Evolutionary conservation across 2,797 vertebrate genomes (phyloP).

Genomic region (Merluccius polli): DNA sequence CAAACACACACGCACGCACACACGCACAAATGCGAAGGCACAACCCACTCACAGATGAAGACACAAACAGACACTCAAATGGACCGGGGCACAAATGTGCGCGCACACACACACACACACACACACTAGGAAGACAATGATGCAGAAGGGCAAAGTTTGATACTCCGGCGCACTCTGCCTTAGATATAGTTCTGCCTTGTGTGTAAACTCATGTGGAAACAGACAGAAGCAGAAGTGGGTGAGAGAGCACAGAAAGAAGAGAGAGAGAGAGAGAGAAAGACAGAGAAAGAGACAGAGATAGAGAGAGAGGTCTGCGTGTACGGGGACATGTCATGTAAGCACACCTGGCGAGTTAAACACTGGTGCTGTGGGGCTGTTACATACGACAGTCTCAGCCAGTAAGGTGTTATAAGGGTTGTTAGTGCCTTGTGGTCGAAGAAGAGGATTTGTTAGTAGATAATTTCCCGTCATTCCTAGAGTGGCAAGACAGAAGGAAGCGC

Average conservation of each 20-base stretch:
- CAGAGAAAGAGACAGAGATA: conserved; percentile 16
- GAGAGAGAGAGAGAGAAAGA: conserved; percentile 7
- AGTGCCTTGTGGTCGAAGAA: conserved; percentile 99
- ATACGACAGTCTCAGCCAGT: conserved; percentile 99
- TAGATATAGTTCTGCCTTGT: conserved; percentile 38
- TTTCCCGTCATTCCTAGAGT: conserved; percentile 99
- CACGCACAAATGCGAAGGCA: neutral
- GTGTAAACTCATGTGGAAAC: conserved; percentile 37
- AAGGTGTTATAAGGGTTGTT: conserved; percentile 99
- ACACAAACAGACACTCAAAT: neutral
- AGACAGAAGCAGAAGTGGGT: conserved; percentile 27
- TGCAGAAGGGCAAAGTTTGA: conserved; percentile 40
- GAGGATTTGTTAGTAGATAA: conserved; percentile 99
- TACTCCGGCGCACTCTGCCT: conserved; percentile 50
- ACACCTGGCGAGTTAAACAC: conserved; percentile 99
- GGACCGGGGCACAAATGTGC: too few relatives aligned
- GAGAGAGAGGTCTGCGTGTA: conserved; percentile 15
- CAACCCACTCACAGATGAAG: too few relatives aligned
- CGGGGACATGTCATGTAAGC: conserved; percentile 70
- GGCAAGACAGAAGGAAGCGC: conserved; percentile 75
- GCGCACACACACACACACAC: neutral
- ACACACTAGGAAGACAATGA: neutral
- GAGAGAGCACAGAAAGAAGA: conserved; percentile 17
- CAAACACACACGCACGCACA: neutral
- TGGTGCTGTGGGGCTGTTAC: conserved; percentile 98